Conservation (phyloP, 2,797 vertebrate species). For the Zonotrichia albicollis region DNA sequence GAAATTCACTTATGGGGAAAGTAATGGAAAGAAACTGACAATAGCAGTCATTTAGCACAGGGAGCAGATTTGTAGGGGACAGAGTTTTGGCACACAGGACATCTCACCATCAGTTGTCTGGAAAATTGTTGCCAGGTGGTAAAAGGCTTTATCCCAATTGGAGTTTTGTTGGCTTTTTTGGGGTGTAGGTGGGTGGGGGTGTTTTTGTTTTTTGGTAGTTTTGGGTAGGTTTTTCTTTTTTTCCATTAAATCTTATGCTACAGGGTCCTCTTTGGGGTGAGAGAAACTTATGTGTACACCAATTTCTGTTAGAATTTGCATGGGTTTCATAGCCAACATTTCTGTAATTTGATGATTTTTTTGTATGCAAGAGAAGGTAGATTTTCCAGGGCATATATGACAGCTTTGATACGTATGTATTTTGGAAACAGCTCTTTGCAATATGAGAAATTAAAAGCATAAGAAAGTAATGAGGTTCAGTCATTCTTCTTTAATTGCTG, state of each 20-base stretch:
- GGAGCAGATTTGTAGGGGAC: not conserved
- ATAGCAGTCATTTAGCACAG: not conserved
- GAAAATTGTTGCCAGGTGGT: not conserved
- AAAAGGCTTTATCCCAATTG: not conserved
- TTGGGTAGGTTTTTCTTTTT: not conserved
- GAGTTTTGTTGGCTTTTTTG: not conserved
- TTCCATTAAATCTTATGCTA: not conserved
- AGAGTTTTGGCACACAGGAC: slow-evolving; percentile 2
- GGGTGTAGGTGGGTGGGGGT: rapidly evolving
- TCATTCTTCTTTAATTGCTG: not conserved
- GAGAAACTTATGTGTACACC: not conserved
- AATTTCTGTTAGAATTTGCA: not conserved
- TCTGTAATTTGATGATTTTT: not conserved
- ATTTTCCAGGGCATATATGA: not conserved
- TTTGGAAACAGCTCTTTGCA: not conserved
- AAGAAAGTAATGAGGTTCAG: not conserved
- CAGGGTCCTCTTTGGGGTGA: not conserved
- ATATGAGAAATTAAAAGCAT: not conserved
- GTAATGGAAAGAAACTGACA: not conserved
- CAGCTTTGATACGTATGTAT: not conserved
- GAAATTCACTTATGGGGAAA: slow-evolving; percentile 38
- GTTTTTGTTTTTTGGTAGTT: not conserved
- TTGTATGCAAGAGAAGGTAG: not conserved
- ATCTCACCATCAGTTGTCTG: not conserved
- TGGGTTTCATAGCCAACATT: not conserved